Base-by-base conservation (phyloP, 2,888 invertebrate species). In the Beris chalybata region DNA sequence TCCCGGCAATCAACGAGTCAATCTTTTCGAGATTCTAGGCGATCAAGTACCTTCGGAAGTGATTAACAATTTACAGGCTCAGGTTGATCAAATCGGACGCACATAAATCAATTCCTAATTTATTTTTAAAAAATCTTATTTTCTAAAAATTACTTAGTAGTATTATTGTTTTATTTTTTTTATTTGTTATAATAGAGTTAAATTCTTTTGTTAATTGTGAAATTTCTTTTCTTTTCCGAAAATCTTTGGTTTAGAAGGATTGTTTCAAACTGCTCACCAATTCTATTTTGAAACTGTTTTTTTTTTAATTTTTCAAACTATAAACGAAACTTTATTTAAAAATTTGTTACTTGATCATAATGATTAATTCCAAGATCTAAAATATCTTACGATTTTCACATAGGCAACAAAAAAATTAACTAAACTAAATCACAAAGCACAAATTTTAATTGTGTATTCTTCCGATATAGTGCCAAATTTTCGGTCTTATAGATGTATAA, bases 41-140 rank as follows among this genome's bases (percentile, higher is more conserved):
- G 92, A 91, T 77, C 91, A 92, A 79, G 89, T 93, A 69, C 93
- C 93, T 7, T 87, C 89, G 54, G 93, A 93, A 82, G 93, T 93
- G 47, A 91, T 93, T 78, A 91, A 89, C 84, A 93, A 93, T 82
- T 85, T 93, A 69, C 93, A 93, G 78, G 82, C 87, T 64, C 93
- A 93, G 82, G 89, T 93, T 74, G 92, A 93, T 79, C 88, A 90
- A 81, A 89, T 93, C 74, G 93, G 93, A 73, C 85, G 84, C 73
- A 85, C 87, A 76, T 86, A 82, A 80, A 55, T 12, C n/a, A 22
- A 22, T 22, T 22, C 22, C 6, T 47, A 13, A 47, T 44, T 44
- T 12, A 44, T 15, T 47, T 15, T 5, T 47, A 13, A 5, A 52
- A 15, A 29, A 4, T 11, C 3, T 61, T 52, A 22, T 61, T 61